Percentiles rank a stretch among this genome's conserved stretches.
Conservation (phyloP, 2,888 invertebrate species). For the Pterobdella sp. region DNA sequence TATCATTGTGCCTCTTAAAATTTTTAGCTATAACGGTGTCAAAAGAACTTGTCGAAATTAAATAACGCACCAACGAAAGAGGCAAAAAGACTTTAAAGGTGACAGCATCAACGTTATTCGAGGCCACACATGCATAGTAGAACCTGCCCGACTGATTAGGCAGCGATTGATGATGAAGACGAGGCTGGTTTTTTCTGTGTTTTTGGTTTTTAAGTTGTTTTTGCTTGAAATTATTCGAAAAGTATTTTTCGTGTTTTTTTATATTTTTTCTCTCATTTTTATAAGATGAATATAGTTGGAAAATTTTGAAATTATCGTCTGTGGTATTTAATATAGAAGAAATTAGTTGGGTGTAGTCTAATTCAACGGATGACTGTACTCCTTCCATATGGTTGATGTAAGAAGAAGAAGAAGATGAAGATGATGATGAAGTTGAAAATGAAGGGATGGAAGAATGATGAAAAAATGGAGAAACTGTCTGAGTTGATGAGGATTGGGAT, state of each 20-base stretch:
- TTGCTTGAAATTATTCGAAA: not conserved
- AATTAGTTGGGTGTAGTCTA: not conserved
- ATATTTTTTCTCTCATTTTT: not conserved
- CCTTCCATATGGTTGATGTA: not conserved
- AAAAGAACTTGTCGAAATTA: not conserved
- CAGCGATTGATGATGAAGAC: conserved; percentile 6
- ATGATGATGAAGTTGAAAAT: conserved; percentile 14
- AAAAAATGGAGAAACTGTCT: not conserved
- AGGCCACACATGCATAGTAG: conserved; percentile 19
- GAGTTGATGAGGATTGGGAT: conserved; percentile 1
- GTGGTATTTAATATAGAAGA: not conserved
- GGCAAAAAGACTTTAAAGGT: conserved; percentile 23
- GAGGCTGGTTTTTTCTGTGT: not conserved
- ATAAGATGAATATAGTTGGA: not conserved
- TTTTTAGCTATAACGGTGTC: not conserved
- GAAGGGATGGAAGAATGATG: conserved; percentile 14
- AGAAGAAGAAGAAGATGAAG: not conserved
- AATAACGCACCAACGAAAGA: not conserved
- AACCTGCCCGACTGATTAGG: conserved; percentile 11
- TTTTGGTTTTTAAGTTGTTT: not conserved
- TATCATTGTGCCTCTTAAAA: not conserved
- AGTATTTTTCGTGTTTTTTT: conserved; percentile 8
- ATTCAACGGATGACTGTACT: not conserved
- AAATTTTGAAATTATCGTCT: not conserved
- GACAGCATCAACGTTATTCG: not conserved